Percentiles rank a stretch among this genome's conserved stretches.
Evolutionary conservation across 2,113 vertebrate genomes (phyloP).

Genomic region (Aspidoscelis tigris): DNA sequence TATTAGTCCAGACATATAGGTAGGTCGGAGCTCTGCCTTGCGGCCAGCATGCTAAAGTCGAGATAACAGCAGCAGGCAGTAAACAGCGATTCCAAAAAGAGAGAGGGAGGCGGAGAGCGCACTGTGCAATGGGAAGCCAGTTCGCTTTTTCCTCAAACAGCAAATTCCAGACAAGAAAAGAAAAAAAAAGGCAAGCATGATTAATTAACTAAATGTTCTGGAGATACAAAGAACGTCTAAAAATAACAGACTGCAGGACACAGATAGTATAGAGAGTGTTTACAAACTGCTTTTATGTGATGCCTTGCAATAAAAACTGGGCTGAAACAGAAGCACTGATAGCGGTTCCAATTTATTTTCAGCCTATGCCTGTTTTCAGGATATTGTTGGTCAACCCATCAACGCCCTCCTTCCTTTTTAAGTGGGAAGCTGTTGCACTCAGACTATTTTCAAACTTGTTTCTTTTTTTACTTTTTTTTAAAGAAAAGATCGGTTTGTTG

Average conservation of each 20-base stretch:
- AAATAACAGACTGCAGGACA: conserved; percentile 12
- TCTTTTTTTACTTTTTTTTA: not conserved
- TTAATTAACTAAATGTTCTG: conserved; percentile 35
- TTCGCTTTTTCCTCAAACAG: conserved; percentile 25
- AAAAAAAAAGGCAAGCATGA: conserved; percentile 12
- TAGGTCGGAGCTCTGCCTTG: conserved; percentile 1
- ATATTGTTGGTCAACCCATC: conserved; percentile 9
- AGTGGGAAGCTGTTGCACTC: not conserved
- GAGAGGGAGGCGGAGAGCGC: no score
- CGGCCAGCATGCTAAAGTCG: conserved; percentile 30
- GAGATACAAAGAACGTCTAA: conserved; percentile 24
- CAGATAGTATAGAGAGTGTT: conserved; percentile 19
- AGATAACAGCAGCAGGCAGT: conserved; percentile 7
- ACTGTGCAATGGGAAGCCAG: not conserved
- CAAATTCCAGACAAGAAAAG: conserved; percentile 16
- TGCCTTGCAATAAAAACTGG: conserved; percentile 17
- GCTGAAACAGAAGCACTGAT: conserved; percentile 2
- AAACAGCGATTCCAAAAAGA: not conserved
- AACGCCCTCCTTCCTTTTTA: not conserved
- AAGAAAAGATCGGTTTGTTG: no score
- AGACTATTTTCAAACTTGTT: not conserved
- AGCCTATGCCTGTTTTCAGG: not conserved
- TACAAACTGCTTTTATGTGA: conserved; percentile 9
- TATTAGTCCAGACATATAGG: conserved; percentile 10
- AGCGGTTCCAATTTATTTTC: conserved; percentile 22